Percentiles rank a stretch among this genome's conserved stretches.
These are phyloP conservation scores for Operophtera brumata DNA, from an alignment of 2,888 invertebrate genomes.

Conservation along the genomic window DNA sequence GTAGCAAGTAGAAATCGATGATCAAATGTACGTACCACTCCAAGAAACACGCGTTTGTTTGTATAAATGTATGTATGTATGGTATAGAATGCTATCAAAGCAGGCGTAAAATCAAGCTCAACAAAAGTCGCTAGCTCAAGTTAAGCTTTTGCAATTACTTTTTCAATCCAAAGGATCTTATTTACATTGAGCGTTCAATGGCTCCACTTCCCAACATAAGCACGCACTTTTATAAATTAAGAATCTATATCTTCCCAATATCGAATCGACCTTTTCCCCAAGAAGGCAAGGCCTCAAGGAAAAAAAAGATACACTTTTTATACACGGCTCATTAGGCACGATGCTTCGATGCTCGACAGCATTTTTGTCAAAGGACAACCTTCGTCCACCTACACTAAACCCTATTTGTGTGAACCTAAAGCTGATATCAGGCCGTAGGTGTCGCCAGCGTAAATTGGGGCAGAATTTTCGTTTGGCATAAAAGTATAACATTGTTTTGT, in stretches of 20 bases:
- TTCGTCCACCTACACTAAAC: conserved; percentile 18
- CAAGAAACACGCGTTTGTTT: no score
- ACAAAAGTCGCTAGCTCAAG: not conserved
- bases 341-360: conserved; percentile 45
- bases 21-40: no score
- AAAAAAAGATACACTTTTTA: conserved; percentile 42
- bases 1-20: no score
- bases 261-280: conserved; percentile 47
- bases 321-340: conserved; percentile 50
- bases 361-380: conserved; percentile 48
- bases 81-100: no score
- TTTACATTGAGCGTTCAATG: conserved; percentile 3
- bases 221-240: conserved; percentile 27
- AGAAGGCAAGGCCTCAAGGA: conserved; percentile 37
- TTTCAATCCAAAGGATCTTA: not conserved
- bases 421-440: conserved; percentile 15
- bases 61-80: no score
- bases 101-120: no score
- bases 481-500: conserved; percentile 49
- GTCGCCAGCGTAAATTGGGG: conserved; percentile 37
- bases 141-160: not conserved
- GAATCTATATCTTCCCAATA: conserved; percentile 35
- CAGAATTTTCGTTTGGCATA: conserved; percentile 43
- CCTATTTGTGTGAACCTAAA: conserved; percentile 17
- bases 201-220: not conserved